These are phyloP conservation scores for Poecilobothrus nobilitatus DNA, from an alignment of 2,888 invertebrate genomes.

Conservation along the genomic window DNA sequence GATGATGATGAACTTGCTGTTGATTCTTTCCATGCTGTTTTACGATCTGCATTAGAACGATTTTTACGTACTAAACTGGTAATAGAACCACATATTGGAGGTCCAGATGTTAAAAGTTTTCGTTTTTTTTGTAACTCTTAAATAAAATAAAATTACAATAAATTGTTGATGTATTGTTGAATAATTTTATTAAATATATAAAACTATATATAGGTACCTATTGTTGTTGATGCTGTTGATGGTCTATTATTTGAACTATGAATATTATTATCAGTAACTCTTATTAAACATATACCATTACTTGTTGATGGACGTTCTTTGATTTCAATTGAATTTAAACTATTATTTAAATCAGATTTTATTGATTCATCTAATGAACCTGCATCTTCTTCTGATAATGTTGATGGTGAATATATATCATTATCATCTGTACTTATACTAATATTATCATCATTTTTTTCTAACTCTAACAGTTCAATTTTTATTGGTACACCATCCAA, in stretches of 20 bases:
- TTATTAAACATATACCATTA: slow-evolving; percentile 9
- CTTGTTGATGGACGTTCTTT: slow-evolving; percentile 17
- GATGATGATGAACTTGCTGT: slow-evolving; percentile 12
- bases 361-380: slow-evolving; percentile 8
- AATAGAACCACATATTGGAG: slow-evolving; percentile 23
- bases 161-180: neutral
- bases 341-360: slow-evolving; percentile 9
- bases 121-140: slow-evolving; percentile 9
- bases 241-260: neutral
- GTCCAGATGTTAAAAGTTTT: slow-evolving; percentile 16
- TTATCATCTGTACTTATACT: slow-evolving; percentile 12
- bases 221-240: neutral
- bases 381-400: slow-evolving; percentile 21
- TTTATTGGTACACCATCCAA: slow-evolving; percentile 40
- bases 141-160: neutral
- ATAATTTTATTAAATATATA: neutral
- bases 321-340: neutral
- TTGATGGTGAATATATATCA: slow-evolving; percentile 19
- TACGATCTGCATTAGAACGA: slow-evolving; percentile 13
- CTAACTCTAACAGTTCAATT: slow-evolving; percentile 9
- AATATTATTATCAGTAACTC: neutral
- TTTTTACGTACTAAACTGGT: slow-evolving; percentile 15
- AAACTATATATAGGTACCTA: neutral
- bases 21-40: slow-evolving; percentile 12
- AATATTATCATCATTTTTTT: neutral